These are phyloP conservation scores for Balanococcus diminutus DNA, from an alignment of 2,888 invertebrate species.

Conservation along the genomic window DNA sequence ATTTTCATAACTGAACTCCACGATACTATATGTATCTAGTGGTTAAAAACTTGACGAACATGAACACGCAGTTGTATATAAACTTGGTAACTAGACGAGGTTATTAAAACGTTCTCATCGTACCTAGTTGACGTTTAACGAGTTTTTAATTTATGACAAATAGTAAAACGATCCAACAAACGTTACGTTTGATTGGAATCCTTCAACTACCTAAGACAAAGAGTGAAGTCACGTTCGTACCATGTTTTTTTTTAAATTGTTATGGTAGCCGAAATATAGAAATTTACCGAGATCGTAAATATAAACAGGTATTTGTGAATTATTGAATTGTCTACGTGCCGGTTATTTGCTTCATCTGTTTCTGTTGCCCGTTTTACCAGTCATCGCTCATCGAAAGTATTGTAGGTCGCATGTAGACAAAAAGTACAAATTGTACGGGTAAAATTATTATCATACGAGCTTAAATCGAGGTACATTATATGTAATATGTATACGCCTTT, in stretches of 20 bases:
- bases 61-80: background rate
- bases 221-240: slow-evolving; percentile 13
- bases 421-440: background rate
- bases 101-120: background rate
- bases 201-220: background rate
- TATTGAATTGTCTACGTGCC: background rate
- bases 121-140: background rate
- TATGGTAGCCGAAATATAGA: background rate
- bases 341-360: background rate
- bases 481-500: no score
- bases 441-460: background rate
- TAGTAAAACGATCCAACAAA: slow-evolving; percentile 14
- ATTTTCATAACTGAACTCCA: background rate
- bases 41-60: background rate
- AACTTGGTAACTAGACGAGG: background rate
- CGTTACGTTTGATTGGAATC: slow-evolving; percentile 9
- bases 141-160: slow-evolving; percentile 24
- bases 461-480: background rate
- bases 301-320: background rate
- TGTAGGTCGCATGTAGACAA: no score
- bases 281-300: slow-evolving; percentile 16
- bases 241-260: background rate
- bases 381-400: background rate
- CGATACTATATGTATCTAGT: background rate
- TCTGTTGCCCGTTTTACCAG: background rate